Base-by-base conservation (phyloP, 2,797 vertebrate species). In the Myripristis jacobus region DNA sequence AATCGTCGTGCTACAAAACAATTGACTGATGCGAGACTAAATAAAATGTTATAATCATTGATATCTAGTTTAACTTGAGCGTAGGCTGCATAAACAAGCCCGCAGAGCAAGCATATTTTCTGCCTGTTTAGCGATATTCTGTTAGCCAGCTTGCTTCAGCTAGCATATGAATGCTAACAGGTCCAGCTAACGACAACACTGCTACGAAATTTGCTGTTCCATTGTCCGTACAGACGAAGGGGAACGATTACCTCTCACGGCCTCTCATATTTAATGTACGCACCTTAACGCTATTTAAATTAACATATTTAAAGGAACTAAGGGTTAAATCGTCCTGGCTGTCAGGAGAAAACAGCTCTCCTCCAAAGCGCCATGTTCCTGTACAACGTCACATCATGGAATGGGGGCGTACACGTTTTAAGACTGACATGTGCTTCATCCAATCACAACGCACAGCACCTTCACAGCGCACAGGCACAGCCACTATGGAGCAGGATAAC, bases 301-400 rank as follows among this genome's bases (percentile, higher is more conserved):
- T 4, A 76, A 53, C 44, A 47, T 12, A 58, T 19, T 31, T 19
- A 66, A 50, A 58, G 19, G 3, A 70, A 71, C 87, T 71, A 38
- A 83, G 77, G 58, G 54, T 46, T 67, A 73, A 77, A 80, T 57
- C 80, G 67, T 69, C 53, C 67, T 69, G 83, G 86, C 81, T 90
- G 75, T 87, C 86, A 89, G 73, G 81, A 89, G 73, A 80, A 90
- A 90, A 88, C 88, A 73, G 77, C 84, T 85, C 77, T 91, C 80
- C 70, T 77, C 86, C 84, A 70, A 60, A 90, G 88, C 93, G 94
- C 94, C 94, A 95, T 95, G 89, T 94, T 95, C 85, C 88, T 85
- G 73, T 62, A 59, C 66, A 47, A 81, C 79, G 80, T 88, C 80
- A 93, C 89, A 79, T 91, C 89, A 87, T 76, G 29, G 72, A 84